Percentiles rank a stretch among this genome's conserved stretches.
These are phyloP conservation scores for Oncorhynchus keta DNA, from an alignment of 2,113 vertebrate genomes.

Conservation along the genomic window DNA sequence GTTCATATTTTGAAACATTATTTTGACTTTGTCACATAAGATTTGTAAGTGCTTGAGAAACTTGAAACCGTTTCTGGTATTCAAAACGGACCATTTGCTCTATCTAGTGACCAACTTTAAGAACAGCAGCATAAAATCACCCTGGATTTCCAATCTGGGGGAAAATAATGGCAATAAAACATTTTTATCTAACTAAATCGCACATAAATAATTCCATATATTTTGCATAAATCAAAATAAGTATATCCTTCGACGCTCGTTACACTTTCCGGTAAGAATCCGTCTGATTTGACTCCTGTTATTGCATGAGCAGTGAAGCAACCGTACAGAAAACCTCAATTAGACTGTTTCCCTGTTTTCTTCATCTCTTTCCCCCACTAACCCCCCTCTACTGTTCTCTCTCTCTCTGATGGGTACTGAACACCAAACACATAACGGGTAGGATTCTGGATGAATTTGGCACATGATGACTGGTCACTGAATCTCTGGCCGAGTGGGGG, in stretches of 20 bases:
- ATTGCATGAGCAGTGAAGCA: slow-evolving; percentile 64
- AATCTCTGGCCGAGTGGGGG: not conserved
- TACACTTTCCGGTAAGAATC: slow-evolving; percentile 2
- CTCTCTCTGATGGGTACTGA: slow-evolving; percentile 70
- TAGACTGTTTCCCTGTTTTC: not conserved
- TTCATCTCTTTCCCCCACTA: not conserved
- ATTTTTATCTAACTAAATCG: slow-evolving; percentile 17
- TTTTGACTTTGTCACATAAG: slow-evolving; percentile 23
- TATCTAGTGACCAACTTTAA: slow-evolving; percentile 54
- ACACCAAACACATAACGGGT: slow-evolving; percentile 69
- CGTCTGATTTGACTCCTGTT: slow-evolving; percentile 32
- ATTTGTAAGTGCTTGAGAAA: slow-evolving; percentile 37
- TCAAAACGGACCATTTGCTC: slow-evolving; percentile 44
- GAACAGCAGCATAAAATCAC: slow-evolving; percentile 49
- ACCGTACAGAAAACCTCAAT: slow-evolving; percentile 12
- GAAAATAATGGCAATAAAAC: slow-evolving; percentile 40
- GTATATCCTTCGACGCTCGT: not conserved
- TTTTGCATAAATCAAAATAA: slow-evolving; percentile 44
- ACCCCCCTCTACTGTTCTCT: not conserved
- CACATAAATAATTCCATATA: slow-evolving; percentile 25
- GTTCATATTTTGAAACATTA: slow-evolving; percentile 22
- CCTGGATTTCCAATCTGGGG: slow-evolving; percentile 52
- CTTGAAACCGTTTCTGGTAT: slow-evolving; percentile 41
- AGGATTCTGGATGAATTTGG: slow-evolving; percentile 60
- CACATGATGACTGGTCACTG: slow-evolving; percentile 55